Conservation (phyloP, 2,113 vertebrate species). For the Clarias gariepinus region DNA sequence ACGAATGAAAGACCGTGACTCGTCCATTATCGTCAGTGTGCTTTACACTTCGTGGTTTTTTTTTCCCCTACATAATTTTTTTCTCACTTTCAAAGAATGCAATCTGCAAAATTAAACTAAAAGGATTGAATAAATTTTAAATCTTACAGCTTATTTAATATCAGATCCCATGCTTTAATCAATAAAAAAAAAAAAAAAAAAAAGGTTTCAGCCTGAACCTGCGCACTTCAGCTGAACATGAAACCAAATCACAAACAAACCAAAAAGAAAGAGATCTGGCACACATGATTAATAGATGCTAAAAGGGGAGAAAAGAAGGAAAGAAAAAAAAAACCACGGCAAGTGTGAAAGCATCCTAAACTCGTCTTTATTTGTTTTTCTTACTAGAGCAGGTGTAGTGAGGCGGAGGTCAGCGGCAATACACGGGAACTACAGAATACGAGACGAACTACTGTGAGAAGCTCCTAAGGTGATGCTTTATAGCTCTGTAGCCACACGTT, state of each 20-base stretch:
- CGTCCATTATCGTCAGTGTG: not conserved
- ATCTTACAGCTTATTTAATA: too few relatives aligned
- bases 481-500: not conserved
- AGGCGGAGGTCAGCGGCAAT: not conserved
- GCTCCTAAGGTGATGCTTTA: not conserved
- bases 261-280: not conserved
- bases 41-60: not conserved
- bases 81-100: not conserved
- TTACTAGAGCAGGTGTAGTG: not conserved
- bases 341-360: slow-evolving; percentile 4
- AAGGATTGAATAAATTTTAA: not conserved
- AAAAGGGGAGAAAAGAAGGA: not conserved
- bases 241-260: not conserved
- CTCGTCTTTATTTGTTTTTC: not conserved
- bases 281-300: not conserved
- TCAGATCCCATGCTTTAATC: too few relatives aligned
- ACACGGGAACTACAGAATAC: slow-evolving; percentile 5
- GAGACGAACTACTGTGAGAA: slow-evolving; percentile 47
- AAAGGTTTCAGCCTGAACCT: not conserved
- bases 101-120: not conserved
- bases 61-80: not conserved
- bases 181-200: too few relatives aligned
- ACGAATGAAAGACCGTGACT: not conserved
- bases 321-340: not conserved
- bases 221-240: not conserved